A percentile compares a stretch with the other conserved stretches of the same genome.
Conservation (phyloP, 2,113 vertebrate genomes). For the Sebastes fasciatus region DNA sequence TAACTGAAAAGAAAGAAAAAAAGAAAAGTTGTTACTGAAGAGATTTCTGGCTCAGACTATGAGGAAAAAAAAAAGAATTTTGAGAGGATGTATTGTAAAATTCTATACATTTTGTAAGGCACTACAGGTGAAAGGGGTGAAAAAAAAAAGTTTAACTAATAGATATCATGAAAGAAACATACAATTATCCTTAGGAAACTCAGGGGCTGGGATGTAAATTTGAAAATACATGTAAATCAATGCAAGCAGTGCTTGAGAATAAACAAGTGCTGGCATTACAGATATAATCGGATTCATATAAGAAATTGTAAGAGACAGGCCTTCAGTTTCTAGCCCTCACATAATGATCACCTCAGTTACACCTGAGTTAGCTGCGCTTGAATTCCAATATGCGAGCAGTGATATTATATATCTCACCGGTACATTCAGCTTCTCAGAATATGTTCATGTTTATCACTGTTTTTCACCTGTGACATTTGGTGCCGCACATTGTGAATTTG, state of each 20-base stretch:
- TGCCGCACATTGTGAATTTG: neutral
- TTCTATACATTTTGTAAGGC: no score
- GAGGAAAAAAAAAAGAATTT: no score
- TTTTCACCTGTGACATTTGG: slow-evolving; percentile 25
- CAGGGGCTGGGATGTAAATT: neutral
- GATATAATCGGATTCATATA: slow-evolving; percentile 11
- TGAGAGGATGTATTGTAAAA: no score
- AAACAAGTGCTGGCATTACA: neutral
- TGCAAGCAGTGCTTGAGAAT: neutral
- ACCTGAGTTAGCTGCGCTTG: slow-evolving; percentile 1
- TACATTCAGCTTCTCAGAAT: neutral
- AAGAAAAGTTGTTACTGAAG: no score
- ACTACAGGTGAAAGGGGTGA: no score
- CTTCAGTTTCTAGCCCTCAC: neutral
- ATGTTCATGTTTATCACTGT: slow-evolving; percentile 19
- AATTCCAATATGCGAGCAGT: slow-evolving; percentile 17
- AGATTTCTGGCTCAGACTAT: no score
- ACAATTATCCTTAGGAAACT: neutral
- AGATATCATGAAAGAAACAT: neutral
- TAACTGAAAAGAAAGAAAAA: no score
- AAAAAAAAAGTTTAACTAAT: no score
- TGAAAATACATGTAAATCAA: slow-evolving; percentile 2
- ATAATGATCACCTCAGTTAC: neutral
- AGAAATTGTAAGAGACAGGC: neutral
- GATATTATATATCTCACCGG: neutral